Base-by-base conservation (phyloP, 2,888 invertebrate species). In the Trichopria drosophilae region DNA sequence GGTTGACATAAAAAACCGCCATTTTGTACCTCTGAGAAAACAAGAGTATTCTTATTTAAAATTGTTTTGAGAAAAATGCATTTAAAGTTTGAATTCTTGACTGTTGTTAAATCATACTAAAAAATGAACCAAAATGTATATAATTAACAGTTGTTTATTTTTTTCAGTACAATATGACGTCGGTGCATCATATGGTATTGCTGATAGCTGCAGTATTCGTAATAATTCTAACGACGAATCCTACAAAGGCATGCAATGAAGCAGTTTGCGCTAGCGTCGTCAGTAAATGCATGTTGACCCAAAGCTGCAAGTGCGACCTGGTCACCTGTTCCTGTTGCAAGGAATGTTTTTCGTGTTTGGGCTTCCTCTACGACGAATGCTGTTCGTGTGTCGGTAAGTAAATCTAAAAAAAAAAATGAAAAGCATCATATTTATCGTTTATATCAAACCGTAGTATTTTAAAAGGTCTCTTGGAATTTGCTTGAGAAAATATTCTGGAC, bases 321-420 rank as follows among this genome's bases (percentile, higher is more conserved):
- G 88, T 86, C 68, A 91, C 90, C 73, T 93, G 93, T 72, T 87
- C 90, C n/a, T 96, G 95, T 73, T 96, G 94, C 78, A 89, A 89
- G 67, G 93, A 95, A 72, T 97, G 97, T 69, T 88, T 87, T 65
- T 88, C 85, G 68, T 97, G 97, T 71, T 82, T 97, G 50, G 89
- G 88, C 61, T 86, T 88, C 66, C 82, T 94, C 41, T 96, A 93
- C 76, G 87, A 85, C 59, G 94, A 96, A 76, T 97, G 97, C 77
- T 97, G 97, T 73, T 93, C 94, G 45, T 97, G 96, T 80, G 93
- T 97, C 65, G 96, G 97, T 96, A 79, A 85, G 91, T 40, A 24
- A 15, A 40, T 16, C 6, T 23, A 18, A 4, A 29, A 9, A 18
- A 12, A 16, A 26, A 26, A 26, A 26, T 26, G 26, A n/a, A n/a